These are phyloP conservation scores for Loripinus fragilis DNA, from an alignment of 2,888 invertebrate genomes.

Conservation along the genomic window DNA sequence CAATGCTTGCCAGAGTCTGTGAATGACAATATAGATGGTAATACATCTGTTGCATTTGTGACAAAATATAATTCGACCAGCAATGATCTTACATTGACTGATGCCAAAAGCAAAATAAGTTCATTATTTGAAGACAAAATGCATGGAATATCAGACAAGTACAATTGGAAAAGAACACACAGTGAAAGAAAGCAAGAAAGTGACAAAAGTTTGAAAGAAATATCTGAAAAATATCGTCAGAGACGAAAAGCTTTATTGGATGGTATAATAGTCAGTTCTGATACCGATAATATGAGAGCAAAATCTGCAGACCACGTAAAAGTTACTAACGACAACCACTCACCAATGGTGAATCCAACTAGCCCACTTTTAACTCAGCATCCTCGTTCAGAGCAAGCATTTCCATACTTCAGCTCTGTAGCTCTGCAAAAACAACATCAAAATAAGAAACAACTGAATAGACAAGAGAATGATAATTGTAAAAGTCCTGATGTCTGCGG, in stretches of 20 bases:
- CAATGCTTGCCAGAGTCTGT: background rate
- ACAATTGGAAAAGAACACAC: slow-evolving; percentile 31
- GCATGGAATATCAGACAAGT: slow-evolving; percentile 46
- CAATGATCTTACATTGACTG: background rate
- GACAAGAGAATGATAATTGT: too few relatives aligned
- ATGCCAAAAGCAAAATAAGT: background rate
- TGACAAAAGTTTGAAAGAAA: slow-evolving; percentile 32
- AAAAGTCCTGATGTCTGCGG: too few relatives aligned
- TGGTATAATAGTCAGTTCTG: too few relatives aligned
- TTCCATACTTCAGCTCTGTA: too few relatives aligned
- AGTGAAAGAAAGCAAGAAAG: background rate
- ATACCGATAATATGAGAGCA: too few relatives aligned
- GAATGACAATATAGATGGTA: background rate
- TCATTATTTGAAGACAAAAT: slow-evolving; percentile 39
- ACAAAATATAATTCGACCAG: background rate
- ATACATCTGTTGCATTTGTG: too few relatives aligned
- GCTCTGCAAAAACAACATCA: too few relatives aligned
- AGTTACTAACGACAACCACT: background rate
- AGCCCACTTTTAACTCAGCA: background rate
- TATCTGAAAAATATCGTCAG: slow-evolving; percentile 45
- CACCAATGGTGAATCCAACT: too few relatives aligned
- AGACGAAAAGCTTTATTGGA: slow-evolving; percentile 42
- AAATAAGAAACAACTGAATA: too few relatives aligned
- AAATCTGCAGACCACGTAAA: too few relatives aligned
- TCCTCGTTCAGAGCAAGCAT: background rate